Percentiles rank a stretch among this genome's conserved stretches.
phyloP scores from a whole-genome alignment of 2,113 vertebrate genomes.

The Larimichthys polyactis region DNA sequence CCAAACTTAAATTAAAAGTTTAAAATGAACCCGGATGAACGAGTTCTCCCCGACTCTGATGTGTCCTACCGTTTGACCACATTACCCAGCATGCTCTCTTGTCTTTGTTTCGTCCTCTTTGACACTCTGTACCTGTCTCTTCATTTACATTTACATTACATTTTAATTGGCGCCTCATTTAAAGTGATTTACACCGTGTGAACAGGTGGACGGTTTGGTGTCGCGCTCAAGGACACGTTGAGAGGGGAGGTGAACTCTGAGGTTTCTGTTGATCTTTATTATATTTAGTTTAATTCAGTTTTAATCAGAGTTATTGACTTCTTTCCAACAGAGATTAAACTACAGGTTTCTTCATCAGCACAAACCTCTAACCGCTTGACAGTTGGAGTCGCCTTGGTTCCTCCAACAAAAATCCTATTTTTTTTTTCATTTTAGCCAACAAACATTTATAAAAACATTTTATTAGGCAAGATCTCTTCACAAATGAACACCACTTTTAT shows the following conservation, averaged over 20 bases:
- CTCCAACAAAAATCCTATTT: too few relatives aligned
- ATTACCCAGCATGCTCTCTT: constrained; percentile 18
- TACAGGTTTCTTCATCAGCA: not conserved
- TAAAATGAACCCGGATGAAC: too few relatives aligned
- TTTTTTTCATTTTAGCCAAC: too few relatives aligned
- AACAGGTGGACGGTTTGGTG: not conserved
- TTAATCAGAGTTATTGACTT: not conserved
- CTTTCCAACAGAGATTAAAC: not conserved
- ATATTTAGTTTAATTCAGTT: not conserved
- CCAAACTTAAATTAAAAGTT: too few relatives aligned
- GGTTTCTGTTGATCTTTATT: not conserved
- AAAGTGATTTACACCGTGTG: not conserved
- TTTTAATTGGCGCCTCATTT: constrained; percentile 11
- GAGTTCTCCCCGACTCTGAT: too few relatives aligned
- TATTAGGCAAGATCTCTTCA: too few relatives aligned
- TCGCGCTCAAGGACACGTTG: not conserved
- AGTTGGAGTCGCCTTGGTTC: too few relatives aligned
- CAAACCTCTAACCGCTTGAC: not conserved
- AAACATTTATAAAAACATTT: too few relatives aligned
- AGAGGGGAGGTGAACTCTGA: not conserved
- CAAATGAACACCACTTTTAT: too few relatives aligned
- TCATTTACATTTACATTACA: constrained; percentile 32
- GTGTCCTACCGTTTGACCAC: not conserved
- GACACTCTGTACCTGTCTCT: not conserved
- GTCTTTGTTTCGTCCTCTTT: not conserved